These are phyloP conservation scores for Drymodes brunneopygia DNA, from an alignment of 2,113 vertebrate species.

Conservation along the genomic window DNA sequence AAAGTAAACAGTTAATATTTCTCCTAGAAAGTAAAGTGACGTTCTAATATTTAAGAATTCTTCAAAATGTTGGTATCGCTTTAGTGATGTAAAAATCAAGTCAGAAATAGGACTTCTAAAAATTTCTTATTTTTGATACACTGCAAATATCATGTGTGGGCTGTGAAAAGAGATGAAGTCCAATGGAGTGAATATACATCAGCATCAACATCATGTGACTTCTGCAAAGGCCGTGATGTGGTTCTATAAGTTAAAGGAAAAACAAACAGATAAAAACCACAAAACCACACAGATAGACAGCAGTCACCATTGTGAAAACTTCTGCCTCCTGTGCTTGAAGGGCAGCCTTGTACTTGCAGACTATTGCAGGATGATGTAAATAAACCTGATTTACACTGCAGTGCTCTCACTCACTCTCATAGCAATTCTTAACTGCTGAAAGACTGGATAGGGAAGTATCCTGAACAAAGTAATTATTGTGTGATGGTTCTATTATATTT, in stretches of 20 bases:
- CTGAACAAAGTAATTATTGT: neutral
- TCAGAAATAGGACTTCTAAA: conserved; percentile 65
- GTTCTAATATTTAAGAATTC: conserved; percentile 65
- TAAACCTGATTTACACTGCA: neutral
- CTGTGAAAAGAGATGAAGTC: conserved; percentile 91
- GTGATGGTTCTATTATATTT: neutral
- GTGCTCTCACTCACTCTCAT: neutral
- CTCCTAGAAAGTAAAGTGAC: conserved; percentile 60
- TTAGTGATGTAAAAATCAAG: conserved; percentile 72
- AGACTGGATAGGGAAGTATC: neutral
- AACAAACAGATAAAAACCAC: conserved; percentile 49
- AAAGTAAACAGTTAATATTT: conserved; percentile 56
- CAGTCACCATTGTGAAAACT: neutral
- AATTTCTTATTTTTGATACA: conserved; percentile 64
- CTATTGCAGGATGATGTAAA: neutral
- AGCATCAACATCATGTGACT: conserved; percentile 97
- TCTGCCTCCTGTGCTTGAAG: neutral
- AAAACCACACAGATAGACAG: conserved; percentile 9
- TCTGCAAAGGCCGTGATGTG: conserved; percentile 96
- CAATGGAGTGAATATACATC: conserved; percentile 87
- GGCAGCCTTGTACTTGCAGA: neutral
- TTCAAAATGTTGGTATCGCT: conserved; percentile 54
- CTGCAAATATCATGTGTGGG: conserved; percentile 80
- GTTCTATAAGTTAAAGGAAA: conserved; percentile 79
- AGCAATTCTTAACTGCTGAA: neutral